Evolutionary conservation across 2,113 vertebrate species (phyloP), one percentile per base, ranked within the genome.

Genomic region (Sinocyclocheilus maitianheensis): DNA sequence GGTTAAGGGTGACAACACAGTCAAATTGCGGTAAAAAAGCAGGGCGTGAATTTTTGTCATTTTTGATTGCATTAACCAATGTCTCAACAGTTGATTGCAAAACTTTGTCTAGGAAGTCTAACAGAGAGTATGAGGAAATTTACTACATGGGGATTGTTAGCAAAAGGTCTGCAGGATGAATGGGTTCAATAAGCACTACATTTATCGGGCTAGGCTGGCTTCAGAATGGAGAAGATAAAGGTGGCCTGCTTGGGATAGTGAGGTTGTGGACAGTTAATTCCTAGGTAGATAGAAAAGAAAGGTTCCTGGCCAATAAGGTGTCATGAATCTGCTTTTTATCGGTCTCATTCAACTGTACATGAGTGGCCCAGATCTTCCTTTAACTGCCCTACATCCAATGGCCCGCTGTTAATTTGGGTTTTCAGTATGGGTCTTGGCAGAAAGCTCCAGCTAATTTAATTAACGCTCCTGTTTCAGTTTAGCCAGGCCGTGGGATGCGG

Each of bases 351-450:
- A 77, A 84, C 58, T 88, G 85, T 77, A 71, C 69, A 30, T 12
- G 81, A 43, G 80, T 87, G 83, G 82, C 89, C 88, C 87, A 90
- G 87, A 93, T 93, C 88, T 81, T 84, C 60, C 89, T 91, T 88
- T 86, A 88, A 51, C 77, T 92, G 91, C 34, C 90, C 91, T 91
- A 85, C 85, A 90, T 92, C 87, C 60, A 43, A 43, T 71, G 74
- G 67, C 78, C 72, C 18, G 53, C 84, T 79, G 67, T 86, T 90
- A 79, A 89, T 90, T 87, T 80, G 40, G 65, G 58, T 84, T 81
- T 87, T n/a, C 34, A 37, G 43, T 75, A 16, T 48, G 13, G 76
- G 26, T 65, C 22, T 62, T 53, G 22, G 40, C 6, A 48, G 34
- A 58, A 53, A 83, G 53, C 80, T 51, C 58, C 34, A 84, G 71